Conservation (phyloP, 2,888 invertebrate genomes). For the Pinctada fucata region DNA sequence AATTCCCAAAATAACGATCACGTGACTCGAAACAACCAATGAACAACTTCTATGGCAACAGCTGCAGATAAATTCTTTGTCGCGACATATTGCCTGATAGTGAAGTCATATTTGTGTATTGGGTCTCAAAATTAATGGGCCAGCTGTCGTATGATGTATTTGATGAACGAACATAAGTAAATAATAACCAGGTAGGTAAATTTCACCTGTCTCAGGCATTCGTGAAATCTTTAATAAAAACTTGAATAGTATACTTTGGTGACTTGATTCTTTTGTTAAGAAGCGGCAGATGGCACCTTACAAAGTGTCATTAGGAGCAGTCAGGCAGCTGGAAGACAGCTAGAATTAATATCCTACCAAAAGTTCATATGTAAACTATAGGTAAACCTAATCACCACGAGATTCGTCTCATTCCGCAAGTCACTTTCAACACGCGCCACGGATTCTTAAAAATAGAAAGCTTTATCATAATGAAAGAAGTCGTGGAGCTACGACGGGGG, state of each 20-base stretch:
- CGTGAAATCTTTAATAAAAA: background rate
- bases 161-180: background rate
- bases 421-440: too few species aligned
- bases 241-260: background rate
- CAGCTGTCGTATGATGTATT: background rate
- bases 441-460: too few species aligned
- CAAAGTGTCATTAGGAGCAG: background rate
- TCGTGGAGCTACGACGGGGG: too few species aligned
- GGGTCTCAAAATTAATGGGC: background rate
- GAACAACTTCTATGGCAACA: background rate
- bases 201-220: background rate
- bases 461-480: too few species aligned
- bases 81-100: background rate
- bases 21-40: background rate
- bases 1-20: background rate
- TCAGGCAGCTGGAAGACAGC: background rate
- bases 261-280: background rate
- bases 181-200: conserved; percentile 4
- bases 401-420: too few species aligned
- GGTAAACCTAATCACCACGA: too few species aligned
- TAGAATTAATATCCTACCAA: background rate
- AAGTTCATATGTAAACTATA: too few species aligned
- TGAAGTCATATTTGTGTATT: conserved; percentile 3
- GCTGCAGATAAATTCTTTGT: background rate
- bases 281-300: background rate